phyloP scores from a whole-genome alignment of 2,888 invertebrate species.

The Callyntrura guangdongensis region DNA sequence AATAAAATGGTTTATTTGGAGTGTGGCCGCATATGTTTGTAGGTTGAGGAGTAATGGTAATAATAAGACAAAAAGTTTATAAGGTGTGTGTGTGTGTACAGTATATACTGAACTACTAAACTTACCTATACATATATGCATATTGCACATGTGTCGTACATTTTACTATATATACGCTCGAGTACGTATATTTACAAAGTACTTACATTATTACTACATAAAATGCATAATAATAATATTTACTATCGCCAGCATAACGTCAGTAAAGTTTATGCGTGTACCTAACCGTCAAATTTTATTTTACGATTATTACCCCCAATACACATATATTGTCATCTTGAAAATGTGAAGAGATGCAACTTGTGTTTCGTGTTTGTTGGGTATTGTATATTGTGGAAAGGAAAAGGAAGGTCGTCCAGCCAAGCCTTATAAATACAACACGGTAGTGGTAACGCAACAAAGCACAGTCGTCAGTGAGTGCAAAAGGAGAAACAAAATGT shows the following conservation, averaged over 20 bases:
- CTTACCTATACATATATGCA: too few species aligned
- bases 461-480: conserved; percentile 5
- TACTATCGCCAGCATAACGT: conserved; percentile 37
- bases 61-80: conserved; percentile 26
- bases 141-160: background rate
- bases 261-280: conserved; percentile 61
- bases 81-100: conserved; percentile 4
- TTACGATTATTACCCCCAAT: conserved; percentile 78
- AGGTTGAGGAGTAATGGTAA: background rate
- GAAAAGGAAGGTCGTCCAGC: conserved; percentile 70
- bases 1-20: conserved; percentile 66
- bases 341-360: conserved; percentile 70
- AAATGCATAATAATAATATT: conserved; percentile 53
- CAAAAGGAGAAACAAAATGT: conserved; percentile 19
- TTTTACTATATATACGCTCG: background rate
- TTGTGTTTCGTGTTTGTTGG: conserved; percentile 2
- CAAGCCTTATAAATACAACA: conserved; percentile 38
- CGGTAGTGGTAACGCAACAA: conserved; percentile 27
- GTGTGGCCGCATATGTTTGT: conserved; percentile 48
- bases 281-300: conserved; percentile 75
- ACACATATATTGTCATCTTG: conserved; percentile 69
- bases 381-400: conserved; percentile 21
- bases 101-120: too few species aligned
- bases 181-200: conserved; percentile 1
- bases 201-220: conserved; percentile 18